Conservation (phyloP, 2,888 invertebrate species). For the Galeruca laticollis region DNA sequence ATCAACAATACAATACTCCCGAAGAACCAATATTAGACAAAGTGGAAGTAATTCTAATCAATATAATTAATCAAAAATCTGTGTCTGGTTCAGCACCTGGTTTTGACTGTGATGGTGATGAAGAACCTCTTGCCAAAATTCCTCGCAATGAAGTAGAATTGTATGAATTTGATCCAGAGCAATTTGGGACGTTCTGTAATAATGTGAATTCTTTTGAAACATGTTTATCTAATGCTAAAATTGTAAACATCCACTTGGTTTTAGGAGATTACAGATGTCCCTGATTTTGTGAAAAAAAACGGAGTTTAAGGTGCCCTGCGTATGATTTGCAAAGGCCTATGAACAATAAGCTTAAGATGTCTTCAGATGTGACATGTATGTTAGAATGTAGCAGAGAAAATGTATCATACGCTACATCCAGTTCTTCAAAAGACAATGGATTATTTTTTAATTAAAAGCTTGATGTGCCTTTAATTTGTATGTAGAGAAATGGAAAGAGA, state of each 20-base stretch:
- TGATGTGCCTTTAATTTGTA: background rate
- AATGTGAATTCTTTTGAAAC: background rate
- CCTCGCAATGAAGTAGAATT: background rate
- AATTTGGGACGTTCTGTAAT: background rate
- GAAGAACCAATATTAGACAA: background rate
- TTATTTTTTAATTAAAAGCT: background rate
- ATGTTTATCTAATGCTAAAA: background rate
- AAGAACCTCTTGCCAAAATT: background rate
- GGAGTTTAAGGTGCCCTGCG: background rate
- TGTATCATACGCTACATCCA: background rate
- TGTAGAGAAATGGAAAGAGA: background rate
- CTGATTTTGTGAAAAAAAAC: background rate
- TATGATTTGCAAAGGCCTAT: background rate
- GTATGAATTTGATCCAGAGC: background rate
- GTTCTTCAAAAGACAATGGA: conserved; percentile 1
- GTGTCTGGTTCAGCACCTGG: background rate
- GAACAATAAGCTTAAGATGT: conserved; percentile 1
- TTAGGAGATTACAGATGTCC: conserved; percentile 1
- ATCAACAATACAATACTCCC: background rate
- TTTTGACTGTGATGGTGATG: conserved; percentile 1
- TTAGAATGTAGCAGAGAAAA: background rate
- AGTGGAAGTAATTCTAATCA: background rate
- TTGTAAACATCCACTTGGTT: background rate
- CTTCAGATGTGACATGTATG: background rate
- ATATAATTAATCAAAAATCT: conserved; percentile 1